Conservation (phyloP, 2,113 vertebrate genomes). For the Synchiropus splendidus region DNA sequence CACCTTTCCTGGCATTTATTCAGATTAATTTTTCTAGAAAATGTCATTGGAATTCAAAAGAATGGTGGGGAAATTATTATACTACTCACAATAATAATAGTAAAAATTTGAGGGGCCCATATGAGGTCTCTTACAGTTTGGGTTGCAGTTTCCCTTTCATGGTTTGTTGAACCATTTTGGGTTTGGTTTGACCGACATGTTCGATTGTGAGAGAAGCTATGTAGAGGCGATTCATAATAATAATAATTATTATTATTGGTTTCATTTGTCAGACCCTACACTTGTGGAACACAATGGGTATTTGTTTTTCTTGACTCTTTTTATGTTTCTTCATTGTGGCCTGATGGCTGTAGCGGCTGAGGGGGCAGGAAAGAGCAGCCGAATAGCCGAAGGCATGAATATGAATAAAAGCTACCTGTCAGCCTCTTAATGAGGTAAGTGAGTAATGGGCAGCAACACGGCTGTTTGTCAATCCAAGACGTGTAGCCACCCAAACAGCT, state of each 20-base stretch:
- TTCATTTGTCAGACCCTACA: conserved; percentile 3
- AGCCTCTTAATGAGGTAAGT: conserved; percentile 46
- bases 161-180: conserved; percentile 35
- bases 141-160: conserved; percentile 30
- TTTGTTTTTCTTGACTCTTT: background rate
- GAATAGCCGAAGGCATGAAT: conserved; percentile 39
- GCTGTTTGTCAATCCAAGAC: conserved; percentile 47
- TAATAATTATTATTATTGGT: no score
- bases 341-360: conserved; percentile 16
- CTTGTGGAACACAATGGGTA: background rate
- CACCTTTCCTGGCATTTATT: no score
- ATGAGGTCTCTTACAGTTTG: no score
- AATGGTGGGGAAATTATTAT: no score
- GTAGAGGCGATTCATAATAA: no score
- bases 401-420: conserved; percentile 51
- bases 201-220: no score
- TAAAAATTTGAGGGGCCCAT: no score
- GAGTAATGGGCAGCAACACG: conserved; percentile 41
- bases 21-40: no score
- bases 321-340: background rate
- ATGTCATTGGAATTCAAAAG: no score
- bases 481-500: conserved; percentile 45
- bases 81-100: no score
- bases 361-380: conserved; percentile 25
- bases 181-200: background rate